Percentiles rank a stretch among this genome's conserved stretches.
These are phyloP conservation scores for Drosophila grimshawi DNA, from an alignment of 1,140 invertebrate species.

Conservation along the genomic window DNA sequence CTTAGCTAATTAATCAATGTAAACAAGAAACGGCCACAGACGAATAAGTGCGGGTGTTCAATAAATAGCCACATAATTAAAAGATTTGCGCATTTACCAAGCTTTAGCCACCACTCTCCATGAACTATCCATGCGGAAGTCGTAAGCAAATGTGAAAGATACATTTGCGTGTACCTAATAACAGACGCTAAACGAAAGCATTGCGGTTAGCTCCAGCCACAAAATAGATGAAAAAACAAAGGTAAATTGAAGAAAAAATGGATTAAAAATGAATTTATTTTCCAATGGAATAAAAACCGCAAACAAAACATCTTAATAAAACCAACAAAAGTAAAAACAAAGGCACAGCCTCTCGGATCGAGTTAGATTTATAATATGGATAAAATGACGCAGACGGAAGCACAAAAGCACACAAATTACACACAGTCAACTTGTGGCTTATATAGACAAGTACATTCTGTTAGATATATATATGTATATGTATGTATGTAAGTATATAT, in stretches of 20 bases:
- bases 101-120: slow-evolving; percentile 15
- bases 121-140: slow-evolving; percentile 50
- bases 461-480: slow-evolving; percentile 5
- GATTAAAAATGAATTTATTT: slow-evolving; percentile 65
- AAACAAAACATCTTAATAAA: slow-evolving; percentile 47
- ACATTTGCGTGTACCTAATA: slow-evolving; percentile 58
- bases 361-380: slow-evolving; percentile 29
- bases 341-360: slow-evolving; percentile 18
- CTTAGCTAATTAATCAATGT: slow-evolving; percentile 63
- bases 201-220: slow-evolving; percentile 36
- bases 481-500: slow-evolving; percentile 42
- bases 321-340: slow-evolving; percentile 12
- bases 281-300: slow-evolving; percentile 40
- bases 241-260: slow-evolving; percentile 27
- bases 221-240: slow-evolving; percentile 16
- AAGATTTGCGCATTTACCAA: slow-evolving; percentile 66
- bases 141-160: slow-evolving; percentile 23
- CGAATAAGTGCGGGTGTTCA: slow-evolving; percentile 58
- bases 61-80: slow-evolving; percentile 60
- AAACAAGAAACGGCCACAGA: slow-evolving; percentile 27
- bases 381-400: slow-evolving; percentile 52
- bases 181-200: slow-evolving; percentile 61
- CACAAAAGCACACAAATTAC: slow-evolving; percentile 31
- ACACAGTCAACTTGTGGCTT: slow-evolving; percentile 29
- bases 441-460: slow-evolving; percentile 1